A percentile compares a stretch with the other conserved stretches of the same genome.
phyloP scores from a whole-genome alignment of 2,113 vertebrate species.

The crab-eating macaque (Macaca fascicularis) region DNA sequence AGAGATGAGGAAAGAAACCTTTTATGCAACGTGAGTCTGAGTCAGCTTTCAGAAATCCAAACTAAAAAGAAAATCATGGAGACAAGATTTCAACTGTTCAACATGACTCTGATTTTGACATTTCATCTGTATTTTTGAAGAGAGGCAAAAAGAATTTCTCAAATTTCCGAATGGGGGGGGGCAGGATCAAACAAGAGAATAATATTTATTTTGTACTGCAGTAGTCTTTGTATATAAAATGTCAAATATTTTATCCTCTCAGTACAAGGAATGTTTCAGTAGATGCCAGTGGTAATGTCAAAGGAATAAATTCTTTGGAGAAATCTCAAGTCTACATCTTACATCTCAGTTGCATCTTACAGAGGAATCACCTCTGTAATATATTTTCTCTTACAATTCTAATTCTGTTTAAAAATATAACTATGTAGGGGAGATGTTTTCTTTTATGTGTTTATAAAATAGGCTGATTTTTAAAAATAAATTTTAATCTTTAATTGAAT shows the following conservation, averaged over 20 bases:
- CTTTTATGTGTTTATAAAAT: neutral
- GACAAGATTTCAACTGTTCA: neutral
- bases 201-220: neutral
- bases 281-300: neutral
- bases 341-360: neutral
- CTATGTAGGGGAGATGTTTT: neutral
- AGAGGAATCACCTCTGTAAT: fast-evolving
- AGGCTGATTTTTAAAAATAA: neutral
- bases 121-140: neutral
- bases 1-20: neutral
- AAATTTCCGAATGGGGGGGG: neutral
- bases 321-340: neutral
- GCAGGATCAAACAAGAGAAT: neutral
- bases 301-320: neutral
- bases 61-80: neutral
- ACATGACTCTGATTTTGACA: neutral
- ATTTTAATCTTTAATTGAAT: neutral
- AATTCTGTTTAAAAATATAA: neutral
- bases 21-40: neutral
- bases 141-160: neutral
- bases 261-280: neutral
- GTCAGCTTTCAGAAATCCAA: neutral
- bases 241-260: neutral
- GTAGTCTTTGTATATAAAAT: neutral
- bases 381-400: neutral